These are phyloP conservation scores for Falco punctatus DNA, from an alignment of 2,113 vertebrate genomes.

Conservation along the genomic window DNA sequence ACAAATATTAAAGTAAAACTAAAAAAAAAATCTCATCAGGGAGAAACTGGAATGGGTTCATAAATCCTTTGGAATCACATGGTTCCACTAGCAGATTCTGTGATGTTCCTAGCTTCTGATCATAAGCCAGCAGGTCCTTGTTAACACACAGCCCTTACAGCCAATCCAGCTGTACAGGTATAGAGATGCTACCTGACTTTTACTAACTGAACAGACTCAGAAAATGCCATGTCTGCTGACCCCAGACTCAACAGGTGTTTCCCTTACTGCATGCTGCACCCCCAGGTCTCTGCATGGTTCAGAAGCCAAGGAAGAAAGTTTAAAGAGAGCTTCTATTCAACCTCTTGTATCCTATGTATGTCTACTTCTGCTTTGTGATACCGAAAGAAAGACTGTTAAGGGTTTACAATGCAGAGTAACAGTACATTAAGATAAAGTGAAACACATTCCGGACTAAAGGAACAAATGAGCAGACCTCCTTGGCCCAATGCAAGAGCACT, in stretches of 20 bases:
- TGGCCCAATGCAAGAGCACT: neutral
- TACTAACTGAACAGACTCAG: neutral
- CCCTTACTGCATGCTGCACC: neutral
- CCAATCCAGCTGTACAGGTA: neutral
- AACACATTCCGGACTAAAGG: neutral
- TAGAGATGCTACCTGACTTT: neutral
- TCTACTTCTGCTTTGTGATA: neutral
- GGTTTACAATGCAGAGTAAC: neutral
- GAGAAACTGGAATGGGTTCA: neutral
- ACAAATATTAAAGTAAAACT: neutral
- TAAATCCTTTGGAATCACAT: neutral
- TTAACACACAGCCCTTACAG: neutral
- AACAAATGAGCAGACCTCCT: neutral
- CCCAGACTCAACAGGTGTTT: neutral
- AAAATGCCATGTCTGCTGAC: accelerated
- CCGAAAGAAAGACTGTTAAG: neutral
- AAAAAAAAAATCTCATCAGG: neutral
- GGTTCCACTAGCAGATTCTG: neutral
- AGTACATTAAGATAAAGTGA: neutral
- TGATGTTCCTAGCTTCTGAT: neutral
- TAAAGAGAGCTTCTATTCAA: neutral
- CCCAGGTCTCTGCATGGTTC: neutral
- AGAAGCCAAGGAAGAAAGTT: neutral
- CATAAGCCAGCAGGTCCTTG: neutral
- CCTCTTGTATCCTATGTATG: neutral